Evolutionary conservation across 2,113 vertebrate species (phyloP).

Genomic region (Rhinoderma darwinii): DNA sequence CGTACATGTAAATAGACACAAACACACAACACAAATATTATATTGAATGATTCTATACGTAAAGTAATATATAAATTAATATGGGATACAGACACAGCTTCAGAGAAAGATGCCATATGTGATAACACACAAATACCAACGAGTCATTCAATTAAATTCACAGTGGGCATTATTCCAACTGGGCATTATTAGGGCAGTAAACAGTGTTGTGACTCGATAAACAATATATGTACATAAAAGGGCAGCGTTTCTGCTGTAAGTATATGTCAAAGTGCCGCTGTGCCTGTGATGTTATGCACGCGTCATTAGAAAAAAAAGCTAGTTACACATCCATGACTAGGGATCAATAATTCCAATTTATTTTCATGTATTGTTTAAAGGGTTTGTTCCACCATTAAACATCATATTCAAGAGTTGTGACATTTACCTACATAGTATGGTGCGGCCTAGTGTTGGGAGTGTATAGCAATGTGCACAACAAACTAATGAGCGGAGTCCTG

Average conservation of each 20-base stretch:
- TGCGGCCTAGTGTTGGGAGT: too few species aligned
- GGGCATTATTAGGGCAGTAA: conserved; percentile 61
- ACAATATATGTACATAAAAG: neutral
- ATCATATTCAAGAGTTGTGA: too few species aligned
- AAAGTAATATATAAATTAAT: too few species aligned
- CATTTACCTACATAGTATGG: too few species aligned
- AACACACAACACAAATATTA: neutral
- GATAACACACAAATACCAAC: neutral
- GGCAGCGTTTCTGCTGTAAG: neutral
- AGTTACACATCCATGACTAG: too few species aligned
- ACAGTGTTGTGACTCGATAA: neutral
- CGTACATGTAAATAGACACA: neutral
- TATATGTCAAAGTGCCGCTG: neutral
- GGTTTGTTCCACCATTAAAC: too few species aligned
- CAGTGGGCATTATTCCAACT: conserved; percentile 63
- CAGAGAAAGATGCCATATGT: neutral
- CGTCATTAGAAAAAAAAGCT: too few species aligned
- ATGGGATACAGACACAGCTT: neutral
- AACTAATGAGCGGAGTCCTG: too few species aligned
- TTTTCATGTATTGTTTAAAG: neutral
- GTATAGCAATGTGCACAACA: too few species aligned
- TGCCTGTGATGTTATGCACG: neutral
- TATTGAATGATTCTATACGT: too few species aligned
- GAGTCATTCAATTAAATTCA: neutral
- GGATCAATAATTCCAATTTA: neutral